Base-by-base conservation (phyloP, 1,140 invertebrate genomes). In the Pararge aegeria region DNA sequence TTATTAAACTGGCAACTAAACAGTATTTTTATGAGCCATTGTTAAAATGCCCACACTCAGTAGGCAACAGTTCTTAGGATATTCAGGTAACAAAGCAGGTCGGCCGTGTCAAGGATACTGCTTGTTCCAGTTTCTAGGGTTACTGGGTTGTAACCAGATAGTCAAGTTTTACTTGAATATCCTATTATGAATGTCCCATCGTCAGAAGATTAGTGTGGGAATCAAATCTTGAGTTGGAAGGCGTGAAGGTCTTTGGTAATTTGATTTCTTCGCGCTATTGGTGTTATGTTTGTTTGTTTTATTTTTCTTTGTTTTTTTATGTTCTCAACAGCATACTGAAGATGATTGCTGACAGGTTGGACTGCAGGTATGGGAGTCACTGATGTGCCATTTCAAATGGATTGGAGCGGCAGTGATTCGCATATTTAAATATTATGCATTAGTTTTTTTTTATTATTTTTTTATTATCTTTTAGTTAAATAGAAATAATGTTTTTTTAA, bases 91-190 rank as follows among this genome's bases (percentile, higher is more conserved):
- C 27, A 21, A 62, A 57, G 54, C 54, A 44, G 49, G 38, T 34
- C 19, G 21, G 21, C 24, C 37, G 29, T 63, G 61, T 63, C 61
- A 63, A 57, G 61, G 54, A 63, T 29, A 52, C 49, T 6, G 48
- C 50, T 40, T 56, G 49, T 51, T 57, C 49, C 49, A 55, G 49
- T 46, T 63, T 53, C 61, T 63, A 37, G 37, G n/a, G 52, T 56
- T 62, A 56, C 55, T 29, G 16, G 24, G 34, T 50, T 42, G 10
- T 13, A 63, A 63, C 54, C 50, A 10, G 61, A 51, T 58, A 30
- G 27, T 18, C 49, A 42, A 13, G 56, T 58, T 42, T 15, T 19
- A 18, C 38, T 6, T 42, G 48, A 16, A 42, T 58, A 52, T 24
- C 1, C n/a, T 52, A 42, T 52, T 51, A 57, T 48, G n/a, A n/a